Percentiles rank a stretch among this genome's conserved stretches.
Conservation (phyloP, 2,888 invertebrate genomes). For the Meliscaeva auricollis region DNA sequence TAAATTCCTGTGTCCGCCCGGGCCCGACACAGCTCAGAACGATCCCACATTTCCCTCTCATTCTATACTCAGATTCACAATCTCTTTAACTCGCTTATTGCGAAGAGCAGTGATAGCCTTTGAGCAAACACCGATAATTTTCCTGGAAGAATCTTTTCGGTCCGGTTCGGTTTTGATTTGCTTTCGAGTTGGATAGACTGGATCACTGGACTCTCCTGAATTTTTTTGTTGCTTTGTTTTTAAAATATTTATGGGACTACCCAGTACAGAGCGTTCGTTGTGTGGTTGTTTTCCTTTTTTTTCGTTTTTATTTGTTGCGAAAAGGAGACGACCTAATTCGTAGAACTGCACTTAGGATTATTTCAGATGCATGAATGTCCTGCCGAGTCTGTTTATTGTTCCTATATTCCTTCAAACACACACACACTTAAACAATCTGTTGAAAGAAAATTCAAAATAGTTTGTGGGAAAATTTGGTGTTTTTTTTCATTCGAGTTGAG, state of each 20-base stretch:
- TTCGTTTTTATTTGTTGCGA: constrained; percentile 6
- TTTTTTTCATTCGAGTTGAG: not conserved
- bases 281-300: not conserved
- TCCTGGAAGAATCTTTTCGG: constrained; percentile 49
- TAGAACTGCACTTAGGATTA: constrained; percentile 66
- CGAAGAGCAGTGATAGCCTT: constrained; percentile 47
- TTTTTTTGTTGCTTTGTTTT: not conserved
- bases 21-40: constrained; percentile 18
- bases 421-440: not conserved
- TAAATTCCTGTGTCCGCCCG: constrained; percentile 29
- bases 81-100: constrained; percentile 38
- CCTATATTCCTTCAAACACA: not conserved
- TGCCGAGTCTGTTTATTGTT: constrained; percentile 14
- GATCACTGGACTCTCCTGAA: not conserved
- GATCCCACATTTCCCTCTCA: constrained; percentile 34
- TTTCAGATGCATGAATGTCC: constrained; percentile 35
- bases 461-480: not conserved
- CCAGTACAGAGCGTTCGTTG: not conserved
- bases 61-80: constrained; percentile 35
- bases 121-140: constrained; percentile 71
- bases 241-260: not conserved
- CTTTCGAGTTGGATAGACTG: not conserved
- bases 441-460: constrained; percentile 15
- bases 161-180: not conserved
- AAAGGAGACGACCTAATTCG: constrained; percentile 47